Evolutionary conservation across 2,797 vertebrate genomes (phyloP), one percentile per base, ranked within the genome.

Genomic region (Cygnus olor): DNA sequence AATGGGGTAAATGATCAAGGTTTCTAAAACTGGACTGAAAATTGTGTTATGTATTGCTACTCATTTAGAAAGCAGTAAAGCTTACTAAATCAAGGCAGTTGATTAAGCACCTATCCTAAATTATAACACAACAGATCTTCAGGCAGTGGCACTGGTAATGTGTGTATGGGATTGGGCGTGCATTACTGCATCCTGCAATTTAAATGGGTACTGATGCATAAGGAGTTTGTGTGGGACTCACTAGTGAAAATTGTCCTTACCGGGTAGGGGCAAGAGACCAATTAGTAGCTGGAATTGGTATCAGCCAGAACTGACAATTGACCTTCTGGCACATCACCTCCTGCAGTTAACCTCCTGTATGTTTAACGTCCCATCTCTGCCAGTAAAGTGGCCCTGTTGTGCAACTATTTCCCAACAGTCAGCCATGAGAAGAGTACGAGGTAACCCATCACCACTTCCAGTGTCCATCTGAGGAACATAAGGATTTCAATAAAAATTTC

Each of bases 71-170:
- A 79, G 65, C 47, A 57, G 44, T 73, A 92, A 80, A 93, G 76
- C 79, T 89, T 53, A 36, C 58, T 85, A 92, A 94, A 79, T 95
- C 92, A 68, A 56, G 63, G 34, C 86, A 84, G 80, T 83, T 91
- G 93, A 96, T 95, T 80, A 96, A 92, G 63, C 66, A 76, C 69
- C 88, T 74, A 18, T 76, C 61, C 84, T 92, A 60, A 95, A 83
- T 90, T 89, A 57, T 30, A 89, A 44, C 27, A 38, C 76, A 69
- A 56, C 44, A 78, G 79, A 74, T 90, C 78, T 93, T 38, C 60
- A 27, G 3, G 34, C 4, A 3, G 16, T 68, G 84, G 58, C 73
- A 14, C 51, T 77, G 63, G 64, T 40, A 54, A 49, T 40, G 2
- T n/a, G 54, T 80, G 89, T 54, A 42, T 76, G 77, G 78, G 57